Evolutionary conservation across 1,140 invertebrate genomes (phyloP).

Genomic region (Drosophila serrata): DNA sequence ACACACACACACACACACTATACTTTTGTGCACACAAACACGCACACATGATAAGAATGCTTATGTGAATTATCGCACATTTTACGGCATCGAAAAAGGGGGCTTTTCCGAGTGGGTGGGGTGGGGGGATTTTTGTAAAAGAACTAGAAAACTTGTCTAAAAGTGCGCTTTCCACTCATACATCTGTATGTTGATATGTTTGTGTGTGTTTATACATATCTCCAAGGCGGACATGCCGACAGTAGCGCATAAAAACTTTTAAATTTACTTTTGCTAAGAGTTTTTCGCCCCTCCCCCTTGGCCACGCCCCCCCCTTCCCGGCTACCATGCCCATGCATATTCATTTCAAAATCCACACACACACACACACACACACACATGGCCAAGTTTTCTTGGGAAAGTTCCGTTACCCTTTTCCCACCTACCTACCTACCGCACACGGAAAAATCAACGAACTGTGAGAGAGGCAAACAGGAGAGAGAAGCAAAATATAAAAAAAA

Average conservation of each 20-base stretch:
- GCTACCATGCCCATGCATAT: conserved; percentile 59
- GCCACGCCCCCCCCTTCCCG: conserved; percentile 18
- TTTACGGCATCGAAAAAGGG: conserved; percentile 57
- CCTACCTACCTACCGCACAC: conserved; percentile 7
- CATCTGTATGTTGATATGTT: conserved; percentile 13
- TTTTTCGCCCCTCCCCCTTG: conserved; percentile 48
- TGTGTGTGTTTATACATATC: conserved; percentile 34
- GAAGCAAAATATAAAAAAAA: conserved; percentile 3
- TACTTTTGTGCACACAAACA: conserved; percentile 11
- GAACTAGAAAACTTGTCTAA: conserved; percentile 82
- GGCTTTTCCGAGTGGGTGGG: conserved; percentile 25
- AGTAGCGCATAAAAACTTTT: conserved; percentile 76
- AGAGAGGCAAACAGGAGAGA: conserved; percentile 46
- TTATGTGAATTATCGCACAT: conserved; percentile 83
- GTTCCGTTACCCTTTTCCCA: conserved; percentile 37
- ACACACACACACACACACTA: conserved; percentile 9
- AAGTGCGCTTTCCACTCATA: conserved; percentile 77
- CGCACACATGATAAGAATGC: conserved; percentile 73
- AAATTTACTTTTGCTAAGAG: conserved; percentile 84
- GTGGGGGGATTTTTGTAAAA: conserved; percentile 22
- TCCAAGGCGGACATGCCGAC: conserved; percentile 46
- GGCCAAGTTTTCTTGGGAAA: conserved; percentile 70
- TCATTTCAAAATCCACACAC: conserved; percentile 74
- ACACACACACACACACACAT: conserved; percentile 56
- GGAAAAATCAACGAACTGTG: conserved; percentile 35